Percentiles rank a stretch among this genome's conserved stretches.
phyloP scores from a whole-genome alignment of 2,113 vertebrate species.

The Pluvianellus socialis region DNA sequence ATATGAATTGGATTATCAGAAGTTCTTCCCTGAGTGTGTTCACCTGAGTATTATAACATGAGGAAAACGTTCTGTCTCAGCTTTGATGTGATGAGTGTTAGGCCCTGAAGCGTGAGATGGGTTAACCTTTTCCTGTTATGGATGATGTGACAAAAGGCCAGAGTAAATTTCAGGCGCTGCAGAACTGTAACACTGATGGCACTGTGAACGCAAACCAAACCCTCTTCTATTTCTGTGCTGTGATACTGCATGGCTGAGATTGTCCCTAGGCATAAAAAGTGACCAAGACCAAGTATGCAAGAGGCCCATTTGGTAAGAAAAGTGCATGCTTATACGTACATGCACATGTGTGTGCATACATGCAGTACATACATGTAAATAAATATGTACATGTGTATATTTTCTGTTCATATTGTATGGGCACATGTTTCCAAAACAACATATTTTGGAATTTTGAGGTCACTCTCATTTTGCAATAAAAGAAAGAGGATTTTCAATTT shows the following conservation, averaged over 20 bases:
- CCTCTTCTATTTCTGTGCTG: background rate
- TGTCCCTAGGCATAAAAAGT: background rate
- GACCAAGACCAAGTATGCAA: background rate
- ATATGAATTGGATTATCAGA: background rate
- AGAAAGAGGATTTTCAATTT: background rate
- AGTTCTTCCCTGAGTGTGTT: background rate
- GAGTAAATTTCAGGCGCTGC: background rate
- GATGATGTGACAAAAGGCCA: background rate
- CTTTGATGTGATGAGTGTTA: background rate
- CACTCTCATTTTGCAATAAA: background rate
- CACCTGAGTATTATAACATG: background rate
- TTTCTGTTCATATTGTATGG: background rate
- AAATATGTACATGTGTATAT: background rate
- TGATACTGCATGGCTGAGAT: background rate
- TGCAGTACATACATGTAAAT: too few relatives aligned
- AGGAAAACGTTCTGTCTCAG: background rate
- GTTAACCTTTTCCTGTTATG: background rate
- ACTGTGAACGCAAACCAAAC: background rate
- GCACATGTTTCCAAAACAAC: background rate
- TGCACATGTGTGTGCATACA: rapidly evolving
- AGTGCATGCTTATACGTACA: rapidly evolving
- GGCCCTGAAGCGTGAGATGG: background rate
- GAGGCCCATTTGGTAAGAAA: background rate
- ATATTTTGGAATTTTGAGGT: background rate
- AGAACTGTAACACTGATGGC: background rate